Conservation (phyloP, 1,140 invertebrate genomes). For the Meloidogyne chitwoodi region DNA sequence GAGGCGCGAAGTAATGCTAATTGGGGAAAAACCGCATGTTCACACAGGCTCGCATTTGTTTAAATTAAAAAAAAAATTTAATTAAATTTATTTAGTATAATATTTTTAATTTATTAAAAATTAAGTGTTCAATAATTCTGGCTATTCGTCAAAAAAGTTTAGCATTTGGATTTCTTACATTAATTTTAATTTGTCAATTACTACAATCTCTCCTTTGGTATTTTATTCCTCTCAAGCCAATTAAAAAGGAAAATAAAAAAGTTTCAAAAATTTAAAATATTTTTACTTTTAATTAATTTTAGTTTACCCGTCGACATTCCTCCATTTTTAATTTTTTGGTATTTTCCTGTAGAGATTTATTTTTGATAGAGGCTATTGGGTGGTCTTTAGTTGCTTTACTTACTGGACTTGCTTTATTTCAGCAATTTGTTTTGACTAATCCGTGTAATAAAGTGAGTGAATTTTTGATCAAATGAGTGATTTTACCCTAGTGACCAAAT, state of each 20-base stretch:
- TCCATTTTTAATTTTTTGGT: slow-evolving; percentile 6
- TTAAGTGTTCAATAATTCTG: slow-evolving; percentile 22
- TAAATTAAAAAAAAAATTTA: neutral
- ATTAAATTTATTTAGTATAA: neutral
- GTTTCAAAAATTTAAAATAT: neutral
- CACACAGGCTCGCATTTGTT: too few species aligned
- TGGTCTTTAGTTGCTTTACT: slow-evolving; percentile 5
- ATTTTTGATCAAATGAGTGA: neutral
- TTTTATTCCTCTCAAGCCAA: neutral
- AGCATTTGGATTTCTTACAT: neutral
- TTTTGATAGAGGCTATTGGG: neutral
- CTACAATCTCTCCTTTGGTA: slow-evolving; percentile 7
- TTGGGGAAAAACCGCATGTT: too few species aligned
- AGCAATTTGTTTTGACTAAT: slow-evolving; percentile 8
- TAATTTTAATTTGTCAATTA: slow-evolving; percentile 7
- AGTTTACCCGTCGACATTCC: neutral
- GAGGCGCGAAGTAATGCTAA: too few species aligned
- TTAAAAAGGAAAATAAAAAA: neutral
- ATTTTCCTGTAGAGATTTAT: slow-evolving; percentile 12
- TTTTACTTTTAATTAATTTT: neutral
- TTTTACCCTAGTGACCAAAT: too few species aligned
- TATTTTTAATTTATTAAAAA: neutral
- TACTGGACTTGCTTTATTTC: slow-evolving; percentile 7
- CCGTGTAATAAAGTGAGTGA: slow-evolving; percentile 7
- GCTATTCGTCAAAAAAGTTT: slow-evolving; percentile 23